phyloP scores from a whole-genome alignment of 1,140 invertebrate species.

The Scaptomyza montana region DNA sequence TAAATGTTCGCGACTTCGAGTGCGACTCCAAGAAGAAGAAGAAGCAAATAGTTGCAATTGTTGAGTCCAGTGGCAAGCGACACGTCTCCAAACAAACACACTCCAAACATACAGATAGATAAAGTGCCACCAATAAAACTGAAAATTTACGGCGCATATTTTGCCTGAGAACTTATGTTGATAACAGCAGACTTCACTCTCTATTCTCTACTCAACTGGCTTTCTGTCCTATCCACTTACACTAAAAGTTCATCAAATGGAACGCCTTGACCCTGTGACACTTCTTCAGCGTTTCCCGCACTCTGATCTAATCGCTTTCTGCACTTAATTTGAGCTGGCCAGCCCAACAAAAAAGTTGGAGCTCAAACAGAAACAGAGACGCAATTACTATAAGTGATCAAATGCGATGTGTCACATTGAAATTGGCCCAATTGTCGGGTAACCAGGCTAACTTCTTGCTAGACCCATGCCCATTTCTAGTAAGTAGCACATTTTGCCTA shows the following conservation, averaged over 20 bases:
- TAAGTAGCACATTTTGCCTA: constrained; percentile 66
- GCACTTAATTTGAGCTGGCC: constrained; percentile 72
- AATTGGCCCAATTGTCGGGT: constrained; percentile 47
- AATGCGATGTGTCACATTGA: constrained; percentile 30
- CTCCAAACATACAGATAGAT: constrained; percentile 37
- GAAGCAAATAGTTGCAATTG: constrained; percentile 32
- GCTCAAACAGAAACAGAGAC: constrained; percentile 46
- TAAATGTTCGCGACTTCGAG: constrained; percentile 42
- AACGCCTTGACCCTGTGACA: constrained; percentile 60
- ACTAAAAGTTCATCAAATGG: constrained; percentile 64
- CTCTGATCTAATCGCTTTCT: constrained; percentile 64
- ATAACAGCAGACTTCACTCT: constrained; percentile 13
- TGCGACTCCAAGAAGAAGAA: constrained; percentile 5
- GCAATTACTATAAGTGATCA: constrained; percentile 76
- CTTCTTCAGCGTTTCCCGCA: constrained; percentile 8
- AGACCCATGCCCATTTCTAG: constrained; percentile 1
- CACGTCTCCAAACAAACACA: constrained; percentile 65
- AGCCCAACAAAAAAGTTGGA: background rate
- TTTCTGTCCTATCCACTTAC: constrained; percentile 19
- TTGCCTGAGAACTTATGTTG: constrained; percentile 62
- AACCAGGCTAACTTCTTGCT: constrained; percentile 1
- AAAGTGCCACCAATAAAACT: constrained; percentile 54
- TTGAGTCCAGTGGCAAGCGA: constrained; percentile 49
- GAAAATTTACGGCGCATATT: constrained; percentile 64
- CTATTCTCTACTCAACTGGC: background rate